Evolutionary conservation across 2,113 vertebrate genomes (phyloP).

Genomic region (Alosa alosa): DNA sequence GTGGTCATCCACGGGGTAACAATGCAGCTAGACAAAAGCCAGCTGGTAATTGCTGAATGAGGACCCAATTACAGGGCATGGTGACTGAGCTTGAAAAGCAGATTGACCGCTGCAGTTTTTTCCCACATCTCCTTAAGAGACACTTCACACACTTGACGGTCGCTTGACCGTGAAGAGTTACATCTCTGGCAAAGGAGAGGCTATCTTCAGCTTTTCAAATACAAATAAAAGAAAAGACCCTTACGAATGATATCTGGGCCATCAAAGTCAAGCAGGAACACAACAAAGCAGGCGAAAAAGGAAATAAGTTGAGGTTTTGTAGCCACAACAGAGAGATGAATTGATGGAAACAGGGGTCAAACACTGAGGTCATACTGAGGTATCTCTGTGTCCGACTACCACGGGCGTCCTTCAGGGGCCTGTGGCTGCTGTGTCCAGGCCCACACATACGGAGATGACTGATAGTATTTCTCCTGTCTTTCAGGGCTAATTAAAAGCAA

Average conservation of each 20-base stretch:
- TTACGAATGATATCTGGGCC: not conserved
- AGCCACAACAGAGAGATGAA: not conserved
- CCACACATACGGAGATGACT: slow-evolving; percentile 28
- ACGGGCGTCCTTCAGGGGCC: not conserved
- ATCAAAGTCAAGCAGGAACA: not conserved
- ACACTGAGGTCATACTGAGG: not conserved
- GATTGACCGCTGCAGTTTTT: slow-evolving; percentile 45
- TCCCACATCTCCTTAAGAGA: slow-evolving; percentile 45
- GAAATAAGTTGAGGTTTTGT: not conserved
- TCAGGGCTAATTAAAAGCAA: slow-evolving; percentile 49
- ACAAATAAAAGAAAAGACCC: not conserved
- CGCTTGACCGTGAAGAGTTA: not conserved
- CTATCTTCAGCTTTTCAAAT: not conserved
- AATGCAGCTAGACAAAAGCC: slow-evolving; percentile 62
- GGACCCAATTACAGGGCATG: slow-evolving; percentile 72
- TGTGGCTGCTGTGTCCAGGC: slow-evolving; percentile 14
- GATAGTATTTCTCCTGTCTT: slow-evolving; percentile 53
- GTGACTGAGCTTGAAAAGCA: slow-evolving; percentile 67
- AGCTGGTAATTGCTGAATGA: slow-evolving; percentile 70
- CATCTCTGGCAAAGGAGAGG: not conserved
- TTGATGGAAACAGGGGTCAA: not conserved
- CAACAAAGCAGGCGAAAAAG: not conserved
- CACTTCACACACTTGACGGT: not conserved
- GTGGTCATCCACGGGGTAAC: slow-evolving; percentile 53
- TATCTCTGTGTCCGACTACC: not conserved